Evolutionary conservation across 2,888 invertebrate genomes (phyloP), one percentile per base, ranked within the genome.

Genomic region (Conus canariensis): DNA sequence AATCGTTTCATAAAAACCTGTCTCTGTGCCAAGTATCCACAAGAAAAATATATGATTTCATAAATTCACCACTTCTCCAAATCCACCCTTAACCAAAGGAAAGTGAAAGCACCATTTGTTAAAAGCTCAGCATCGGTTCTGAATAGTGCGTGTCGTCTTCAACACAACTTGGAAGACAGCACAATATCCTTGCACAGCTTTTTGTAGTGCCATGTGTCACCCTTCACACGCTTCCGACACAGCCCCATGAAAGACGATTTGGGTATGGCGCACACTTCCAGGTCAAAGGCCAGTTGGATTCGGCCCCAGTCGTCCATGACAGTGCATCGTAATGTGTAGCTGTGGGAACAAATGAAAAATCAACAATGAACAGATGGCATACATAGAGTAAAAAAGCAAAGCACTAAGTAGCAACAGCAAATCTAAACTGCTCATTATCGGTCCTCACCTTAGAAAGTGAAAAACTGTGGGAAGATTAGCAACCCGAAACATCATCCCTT

Each of bases 161-260:
- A 91, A 92, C 93, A 94, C 90, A 95, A 89, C 86, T 94, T 94
- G 59, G 95, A 94, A 9, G 95, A 91, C 9, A 92, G 91, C 59
- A 97, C 95, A 70, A 98, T 97, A 95, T 98, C 97, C 96, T 98
- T 98, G 95, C 98, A 98, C 67, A 98, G 97, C 92, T 97, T 97
- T 95, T 98, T 98, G 96, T 98, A 98, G 92, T 97, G 97, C 98
- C 98, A 98, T 1, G 97, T 97, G 95, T 98, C 98, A 0, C 98
- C 98, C 95, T 97, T 97, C 83, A 98, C 97, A 70, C 98, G 96
- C 95, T 98, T 98, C 90, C 98, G 97, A 90, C 97, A 97, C 90
- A 98, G 97, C 60, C 98, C 98, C 85, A 96, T 92, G 92, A 94
- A 93, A 25, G 96, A 95, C 91, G 96, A 95, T 92, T 96, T 96